Conservation (phyloP, 2,113 vertebrate genomes). For the Cervus canadensis region DNA sequence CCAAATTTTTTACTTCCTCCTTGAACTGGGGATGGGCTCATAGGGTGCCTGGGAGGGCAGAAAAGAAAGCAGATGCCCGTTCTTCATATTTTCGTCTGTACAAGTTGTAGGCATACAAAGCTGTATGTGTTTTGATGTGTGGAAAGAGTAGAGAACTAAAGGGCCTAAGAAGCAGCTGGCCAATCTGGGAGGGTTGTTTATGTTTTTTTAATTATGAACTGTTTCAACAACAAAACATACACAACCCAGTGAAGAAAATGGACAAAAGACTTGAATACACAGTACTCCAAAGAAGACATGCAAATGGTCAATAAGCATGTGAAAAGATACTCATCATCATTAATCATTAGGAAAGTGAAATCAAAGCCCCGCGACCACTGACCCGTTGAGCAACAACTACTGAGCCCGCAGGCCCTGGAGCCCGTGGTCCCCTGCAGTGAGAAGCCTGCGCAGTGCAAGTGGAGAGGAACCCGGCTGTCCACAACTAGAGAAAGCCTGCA, state of each 20-base stretch:
- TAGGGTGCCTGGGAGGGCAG: neutral
- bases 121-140: neutral
- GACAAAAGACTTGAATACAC: neutral
- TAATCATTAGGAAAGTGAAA: neutral
- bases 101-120: neutral
- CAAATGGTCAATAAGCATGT: neutral
- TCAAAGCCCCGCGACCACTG: neutral
- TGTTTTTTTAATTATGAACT: neutral
- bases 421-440: neutral
- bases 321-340: neutral
- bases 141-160: neutral
- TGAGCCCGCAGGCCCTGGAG: neutral
- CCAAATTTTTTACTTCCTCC: neutral
- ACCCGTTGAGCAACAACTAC: accelerated
- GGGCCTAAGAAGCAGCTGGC: neutral
- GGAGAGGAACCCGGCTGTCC: neutral
- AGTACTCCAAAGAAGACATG: neutral
- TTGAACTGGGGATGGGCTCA: neutral
- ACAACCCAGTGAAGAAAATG: neutral
- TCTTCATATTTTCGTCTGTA: neutral
- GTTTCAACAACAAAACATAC: neutral
- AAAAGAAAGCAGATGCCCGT: neutral
- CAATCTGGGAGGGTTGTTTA: neutral
- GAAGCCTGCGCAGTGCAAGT: accelerated
- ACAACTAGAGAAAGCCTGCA: neutral